These are phyloP conservation scores for Drosophila eugracilis DNA, from an alignment of 1,140 invertebrate genomes.

Conservation along the genomic window DNA sequence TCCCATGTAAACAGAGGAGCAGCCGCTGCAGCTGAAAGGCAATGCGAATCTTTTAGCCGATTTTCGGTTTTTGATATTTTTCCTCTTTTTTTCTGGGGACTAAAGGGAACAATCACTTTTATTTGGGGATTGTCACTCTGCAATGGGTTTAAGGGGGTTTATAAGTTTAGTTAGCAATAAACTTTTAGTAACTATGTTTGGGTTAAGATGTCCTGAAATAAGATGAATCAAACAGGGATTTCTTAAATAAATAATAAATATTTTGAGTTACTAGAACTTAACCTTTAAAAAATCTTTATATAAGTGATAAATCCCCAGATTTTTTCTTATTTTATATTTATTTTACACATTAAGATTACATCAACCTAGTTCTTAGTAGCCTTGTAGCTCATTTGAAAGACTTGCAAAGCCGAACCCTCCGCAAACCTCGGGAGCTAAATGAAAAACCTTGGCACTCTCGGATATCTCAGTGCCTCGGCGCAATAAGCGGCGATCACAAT, in stretches of 20 bases:
- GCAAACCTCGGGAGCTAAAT: slow-evolving; percentile 44
- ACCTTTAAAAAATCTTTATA: too few species aligned
- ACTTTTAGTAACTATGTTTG: too few species aligned
- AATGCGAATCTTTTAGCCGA: slow-evolving; percentile 44
- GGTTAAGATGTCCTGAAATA: too few species aligned
- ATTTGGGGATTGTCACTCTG: slow-evolving; percentile 75
- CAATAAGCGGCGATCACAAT: slow-evolving; percentile 77
- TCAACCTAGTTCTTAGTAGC: too few species aligned
- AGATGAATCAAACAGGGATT: too few species aligned
- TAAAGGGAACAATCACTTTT: slow-evolving; percentile 75
- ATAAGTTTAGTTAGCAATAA: neutral
- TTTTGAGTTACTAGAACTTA: too few species aligned
- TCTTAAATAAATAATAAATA: too few species aligned
- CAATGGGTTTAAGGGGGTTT: neutral
- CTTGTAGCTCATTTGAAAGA: slow-evolving; percentile 9
- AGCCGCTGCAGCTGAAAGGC: slow-evolving; percentile 70
- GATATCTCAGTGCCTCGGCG: slow-evolving; percentile 47
- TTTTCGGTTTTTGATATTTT: slow-evolving; percentile 36
- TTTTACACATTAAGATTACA: neutral
- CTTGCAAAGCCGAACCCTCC: slow-evolving; percentile 23
- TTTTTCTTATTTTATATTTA: neutral
- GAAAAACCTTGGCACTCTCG: slow-evolving; percentile 69
- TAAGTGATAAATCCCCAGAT: too few species aligned
- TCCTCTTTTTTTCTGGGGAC: slow-evolving; percentile 36
- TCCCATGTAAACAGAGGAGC: slow-evolving; percentile 70